Evolutionary conservation across 2,888 invertebrate species (phyloP), one percentile per base, ranked within the genome.

Genomic region (Formica aserva): DNA sequence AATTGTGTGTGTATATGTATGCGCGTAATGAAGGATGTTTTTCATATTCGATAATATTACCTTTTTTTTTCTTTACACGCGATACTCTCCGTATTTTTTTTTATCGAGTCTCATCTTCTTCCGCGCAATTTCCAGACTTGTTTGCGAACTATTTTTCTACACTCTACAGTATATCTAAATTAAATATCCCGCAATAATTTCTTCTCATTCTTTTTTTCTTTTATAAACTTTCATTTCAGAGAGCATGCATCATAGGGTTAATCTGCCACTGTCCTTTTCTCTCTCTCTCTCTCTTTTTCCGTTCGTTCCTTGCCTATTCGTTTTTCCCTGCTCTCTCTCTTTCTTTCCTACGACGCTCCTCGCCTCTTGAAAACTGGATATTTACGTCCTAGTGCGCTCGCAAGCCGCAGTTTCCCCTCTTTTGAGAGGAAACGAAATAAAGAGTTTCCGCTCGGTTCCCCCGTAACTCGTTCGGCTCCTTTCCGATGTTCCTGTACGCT

Each of bases 381-480:
- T 88, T 88, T 88, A 83, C 75, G 81, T 85, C 72, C 45, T 55
- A 26, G 71, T 57, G 32, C 69, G 78, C 81, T 15, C 83, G 52
- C 80, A 63, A 85, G 85, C 62, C 77, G 72, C 67, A 6, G 48
- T 48, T 48, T 48, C 52, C 32, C 55, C 69, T 85, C 80, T 82
- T 71, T 78, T 32, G 72, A 72, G 26, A 82, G 62, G 48, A 82
- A 67, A 67, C 52, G 77, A 82, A 78, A 67, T 78, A 82, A 82
- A 82, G 66, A 48, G 55, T 69, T 78, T 78, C 67, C 67, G 38
- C 57, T 29, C 29, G 48, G 77, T 76, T 67, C 71, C 55, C 55
- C 18, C 52, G 62, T 66, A 80, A 62, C 52, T 80, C 80, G 35
- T 41, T 45, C 71, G 29, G 65, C 63, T 83, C 29, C 38, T 63